Base-by-base conservation (phyloP, 2,888 invertebrate genomes). In the Ctena decussata region DNA sequence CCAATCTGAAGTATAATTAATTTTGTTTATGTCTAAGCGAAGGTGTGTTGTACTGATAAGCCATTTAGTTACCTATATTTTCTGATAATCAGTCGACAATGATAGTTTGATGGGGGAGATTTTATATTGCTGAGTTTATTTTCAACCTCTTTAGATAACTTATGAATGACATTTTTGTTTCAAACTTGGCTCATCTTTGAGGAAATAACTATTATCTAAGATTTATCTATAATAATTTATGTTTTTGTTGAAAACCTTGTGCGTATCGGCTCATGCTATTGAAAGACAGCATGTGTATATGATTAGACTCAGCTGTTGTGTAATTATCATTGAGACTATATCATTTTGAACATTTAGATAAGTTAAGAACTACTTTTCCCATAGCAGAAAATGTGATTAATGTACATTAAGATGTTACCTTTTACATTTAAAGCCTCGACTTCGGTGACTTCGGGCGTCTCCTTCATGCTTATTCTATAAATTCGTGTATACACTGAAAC, bases 221-320 rank as follows among this genome's bases (percentile, higher is more conserved):
- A 65, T 65, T 65, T 65, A 65, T 65, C 65, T 65, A 35, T 8
- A 35, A 65, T n/a, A 35, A 65, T 65, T 35, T 65, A 65, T 65
- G 24, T 35, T 65, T 27, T 65, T 65, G 65, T 65, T 65, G 65
- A 65, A 65, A 65, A 35, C 65, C 65, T 65, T 35, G 18, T 35
- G 30, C 65, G 35, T 65, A 65, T 65, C 65, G 30, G 24, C 35
- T 35, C 6, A 12, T 21, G 5, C 15, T 65, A 35, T 35, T 35
- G 65, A 65, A 65, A 65, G 65, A 65, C 65, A 35, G 65, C 65
- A 65, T 65, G 65, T 65, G 65, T 65, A 65, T 65, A 65, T 65
- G 65, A 65, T 65, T 30, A 35, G 30, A 0, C 18, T 30, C 65
- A 18, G 27, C 32, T 65, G 65, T 65, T 35, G 35, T 35, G 18